A percentile compares a stretch with the other conserved stretches of the same genome.
phyloP scores from a whole-genome alignment of 2,113 vertebrate genomes.

The Leucosticte australis region DNA sequence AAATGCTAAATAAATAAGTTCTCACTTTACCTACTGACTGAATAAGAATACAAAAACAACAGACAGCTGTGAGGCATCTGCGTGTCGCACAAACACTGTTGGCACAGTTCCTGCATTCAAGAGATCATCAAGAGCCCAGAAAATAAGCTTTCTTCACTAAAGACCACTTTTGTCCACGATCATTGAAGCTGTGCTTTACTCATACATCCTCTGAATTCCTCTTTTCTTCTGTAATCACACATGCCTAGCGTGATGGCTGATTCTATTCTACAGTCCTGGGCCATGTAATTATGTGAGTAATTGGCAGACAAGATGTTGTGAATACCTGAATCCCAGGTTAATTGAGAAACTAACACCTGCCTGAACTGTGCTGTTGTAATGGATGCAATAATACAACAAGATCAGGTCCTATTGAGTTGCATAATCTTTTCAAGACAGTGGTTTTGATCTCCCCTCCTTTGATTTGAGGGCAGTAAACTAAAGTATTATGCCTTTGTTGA shows the following conservation, averaged over 20 bases:
- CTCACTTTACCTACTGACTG: constrained; percentile 66
- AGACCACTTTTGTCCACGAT: constrained; percentile 62
- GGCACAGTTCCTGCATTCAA: constrained; percentile 50
- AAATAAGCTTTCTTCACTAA: constrained; percentile 54
- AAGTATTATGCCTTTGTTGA: constrained; percentile 26
- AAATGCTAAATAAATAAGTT: constrained; percentile 64
- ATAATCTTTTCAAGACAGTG: constrained; percentile 65
- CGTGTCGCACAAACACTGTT: constrained; percentile 41
- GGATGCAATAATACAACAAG: constrained; percentile 66
- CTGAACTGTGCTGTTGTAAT: constrained; percentile 68
- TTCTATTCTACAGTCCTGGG: constrained; percentile 77
- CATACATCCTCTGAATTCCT: constrained; percentile 68
- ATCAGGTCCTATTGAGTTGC: constrained; percentile 78
- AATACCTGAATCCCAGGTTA: constrained; percentile 79
- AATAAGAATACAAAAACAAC: constrained; percentile 64
- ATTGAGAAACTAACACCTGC: constrained; percentile 71
- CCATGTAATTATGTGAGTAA: constrained; percentile 78
- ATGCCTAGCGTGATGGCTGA: constrained; percentile 73
- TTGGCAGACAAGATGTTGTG: constrained; percentile 73
- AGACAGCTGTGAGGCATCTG: constrained; percentile 54
- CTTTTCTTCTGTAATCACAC: constrained; percentile 80
- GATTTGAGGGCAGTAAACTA: constrained; percentile 18
- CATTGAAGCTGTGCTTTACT: constrained; percentile 66
- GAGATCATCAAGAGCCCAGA: constrained; percentile 40
- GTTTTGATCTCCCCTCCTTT: constrained; percentile 51